Conservation (phyloP, 2,888 invertebrate species). For the Dyspetes luteomarginatus region DNA sequence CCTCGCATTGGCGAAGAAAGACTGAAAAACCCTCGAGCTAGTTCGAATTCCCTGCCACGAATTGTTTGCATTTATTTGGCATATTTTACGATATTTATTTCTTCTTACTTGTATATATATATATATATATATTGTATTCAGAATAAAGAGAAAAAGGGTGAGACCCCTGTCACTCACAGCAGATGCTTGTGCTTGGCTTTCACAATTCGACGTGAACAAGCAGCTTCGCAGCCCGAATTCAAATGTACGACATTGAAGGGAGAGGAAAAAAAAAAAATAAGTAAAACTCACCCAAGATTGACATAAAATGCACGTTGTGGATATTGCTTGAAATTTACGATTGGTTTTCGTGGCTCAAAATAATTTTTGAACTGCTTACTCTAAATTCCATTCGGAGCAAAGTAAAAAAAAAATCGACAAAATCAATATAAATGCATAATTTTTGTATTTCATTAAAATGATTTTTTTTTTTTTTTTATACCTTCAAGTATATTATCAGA, state of each 20-base stretch:
- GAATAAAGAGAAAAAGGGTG: constrained; percentile 46
- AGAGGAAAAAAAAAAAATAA: constrained; percentile 41
- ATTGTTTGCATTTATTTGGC: constrained; percentile 81
- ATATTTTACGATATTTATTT: constrained; percentile 81
- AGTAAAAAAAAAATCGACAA: neutral
- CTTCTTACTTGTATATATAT: constrained; percentile 64
- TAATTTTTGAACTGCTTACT: neutral
- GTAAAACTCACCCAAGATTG: constrained; percentile 42
- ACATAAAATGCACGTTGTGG: constrained; percentile 63
- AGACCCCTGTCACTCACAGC: constrained; percentile 76
- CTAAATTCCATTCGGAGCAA: neutral
- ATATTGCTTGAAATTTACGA: constrained; percentile 12
- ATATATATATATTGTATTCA: constrained; percentile 33
- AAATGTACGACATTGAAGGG: constrained; percentile 3
- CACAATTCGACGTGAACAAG: constrained; percentile 62
- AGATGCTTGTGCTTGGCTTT: constrained; percentile 59
- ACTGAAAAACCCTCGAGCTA: constrained; percentile 47
- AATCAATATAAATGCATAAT: too few relatives aligned
- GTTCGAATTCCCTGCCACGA: constrained; percentile 71
- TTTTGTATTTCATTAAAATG: neutral
- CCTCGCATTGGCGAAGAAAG: constrained; percentile 28
- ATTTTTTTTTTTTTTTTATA: too few relatives aligned
- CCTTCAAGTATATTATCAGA: too few relatives aligned
- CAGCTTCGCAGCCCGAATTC: constrained; percentile 43
- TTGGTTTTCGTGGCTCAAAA: neutral